A percentile compares a stretch with the other conserved stretches of the same genome.
Evolutionary conservation across 1,140 invertebrate species (phyloP).

Genomic region (Chironomus tepperi): DNA sequence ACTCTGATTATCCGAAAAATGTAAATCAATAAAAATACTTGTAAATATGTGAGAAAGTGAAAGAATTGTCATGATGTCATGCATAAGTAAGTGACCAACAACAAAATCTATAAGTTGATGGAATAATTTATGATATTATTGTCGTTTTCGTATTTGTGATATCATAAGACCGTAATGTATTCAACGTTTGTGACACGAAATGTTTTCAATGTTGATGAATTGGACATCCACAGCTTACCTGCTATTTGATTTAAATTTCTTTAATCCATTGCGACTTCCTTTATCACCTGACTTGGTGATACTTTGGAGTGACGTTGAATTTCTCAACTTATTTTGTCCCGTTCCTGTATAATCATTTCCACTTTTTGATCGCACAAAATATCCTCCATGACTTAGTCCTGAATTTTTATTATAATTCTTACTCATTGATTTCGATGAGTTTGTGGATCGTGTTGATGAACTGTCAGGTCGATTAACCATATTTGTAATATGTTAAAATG

Average conservation of each 20-base stretch:
- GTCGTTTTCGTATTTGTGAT: background rate
- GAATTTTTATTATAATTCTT: background rate
- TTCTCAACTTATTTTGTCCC: background rate
- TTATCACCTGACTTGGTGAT: background rate
- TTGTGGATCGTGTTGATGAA: background rate
- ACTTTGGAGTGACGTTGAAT: background rate
- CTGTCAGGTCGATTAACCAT: slow-evolving; percentile 20
- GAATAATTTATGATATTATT: slow-evolving; percentile 10
- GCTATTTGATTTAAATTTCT: background rate
- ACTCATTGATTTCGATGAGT: background rate
- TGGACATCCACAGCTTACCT: background rate
- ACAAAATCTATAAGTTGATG: background rate
- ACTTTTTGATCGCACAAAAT: slow-evolving; percentile 17
- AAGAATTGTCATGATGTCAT: background rate
- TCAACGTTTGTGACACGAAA: background rate
- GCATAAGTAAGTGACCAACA: background rate
- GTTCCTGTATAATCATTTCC: background rate
- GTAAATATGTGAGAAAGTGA: background rate
- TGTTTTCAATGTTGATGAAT: background rate
- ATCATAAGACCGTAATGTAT: background rate
- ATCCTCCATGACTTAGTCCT: background rate
- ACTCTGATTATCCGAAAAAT: background rate
- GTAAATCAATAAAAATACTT: slow-evolving; percentile 5
- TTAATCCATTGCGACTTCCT: background rate
- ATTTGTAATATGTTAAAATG: background rate